These are phyloP conservation scores for Manis crassicaudata DNA, from an alignment of 2,797 vertebrate genomes.

Conservation along the genomic window DNA sequence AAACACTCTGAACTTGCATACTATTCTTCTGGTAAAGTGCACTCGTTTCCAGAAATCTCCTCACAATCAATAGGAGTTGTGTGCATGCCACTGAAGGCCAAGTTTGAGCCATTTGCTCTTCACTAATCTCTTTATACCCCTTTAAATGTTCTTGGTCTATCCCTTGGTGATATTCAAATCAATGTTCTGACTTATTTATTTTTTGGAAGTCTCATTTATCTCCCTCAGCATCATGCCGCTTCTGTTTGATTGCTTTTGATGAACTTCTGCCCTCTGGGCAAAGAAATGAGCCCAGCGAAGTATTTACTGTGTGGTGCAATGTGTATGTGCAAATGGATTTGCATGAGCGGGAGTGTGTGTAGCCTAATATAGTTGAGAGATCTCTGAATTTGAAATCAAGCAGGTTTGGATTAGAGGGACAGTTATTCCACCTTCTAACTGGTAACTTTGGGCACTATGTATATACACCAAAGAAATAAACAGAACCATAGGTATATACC, in stretches of 20 bases:
- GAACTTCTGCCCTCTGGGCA: not conserved
- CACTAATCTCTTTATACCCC: conserved; percentile 41
- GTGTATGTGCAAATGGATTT: not conserved
- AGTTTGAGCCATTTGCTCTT: conserved; percentile 44
- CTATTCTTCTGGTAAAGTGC: conserved; percentile 53
- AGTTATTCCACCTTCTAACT: not conserved
- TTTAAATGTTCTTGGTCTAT: conserved; percentile 61
- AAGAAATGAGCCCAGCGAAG: not conserved
- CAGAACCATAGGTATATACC: not conserved
- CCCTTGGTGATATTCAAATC: conserved; percentile 60
- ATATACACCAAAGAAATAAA: not conserved
- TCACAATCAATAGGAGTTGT: conserved; percentile 55
- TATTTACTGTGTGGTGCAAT: no score
- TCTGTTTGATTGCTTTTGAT: conserved; percentile 32
- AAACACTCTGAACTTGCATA: not conserved
- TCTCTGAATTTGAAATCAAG: conserved; percentile 3
- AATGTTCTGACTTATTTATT: conserved; percentile 66
- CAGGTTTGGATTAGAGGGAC: not conserved
- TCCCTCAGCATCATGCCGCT: not conserved
- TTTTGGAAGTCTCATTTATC: conserved; percentile 48
- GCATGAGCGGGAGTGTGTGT: not conserved
- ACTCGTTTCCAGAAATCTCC: conserved; percentile 58
- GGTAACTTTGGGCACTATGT: not conserved
- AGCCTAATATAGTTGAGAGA: not conserved
- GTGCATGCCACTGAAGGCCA: not conserved